Evolutionary conservation across 2,888 invertebrate genomes (phyloP).

Genomic region (Drepanosiphum platanoidis): DNA sequence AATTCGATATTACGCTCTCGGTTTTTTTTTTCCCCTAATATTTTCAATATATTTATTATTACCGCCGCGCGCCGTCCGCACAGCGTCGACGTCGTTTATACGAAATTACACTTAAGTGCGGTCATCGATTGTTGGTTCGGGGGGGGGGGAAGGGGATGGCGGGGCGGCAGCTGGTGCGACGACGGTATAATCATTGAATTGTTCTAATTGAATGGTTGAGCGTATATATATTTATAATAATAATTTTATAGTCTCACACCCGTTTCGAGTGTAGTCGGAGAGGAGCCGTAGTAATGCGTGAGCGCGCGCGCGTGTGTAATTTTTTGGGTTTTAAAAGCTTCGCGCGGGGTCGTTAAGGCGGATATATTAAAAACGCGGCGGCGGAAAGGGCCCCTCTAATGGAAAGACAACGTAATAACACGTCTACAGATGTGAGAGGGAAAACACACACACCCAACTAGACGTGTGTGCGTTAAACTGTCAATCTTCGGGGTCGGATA

Average conservation of each 20-base stretch:
- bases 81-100: conserved; percentile 29
- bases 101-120: conserved; percentile 60
- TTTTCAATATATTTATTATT: conserved; percentile 31
- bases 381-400: conserved; percentile 21
- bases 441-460: conserved; percentile 22
- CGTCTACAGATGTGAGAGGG: conserved; percentile 39
- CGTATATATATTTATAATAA: conserved; percentile 3
- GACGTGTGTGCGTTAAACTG: conserved; percentile 50
- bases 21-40: neutral
- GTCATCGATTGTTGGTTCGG: conserved; percentile 29
- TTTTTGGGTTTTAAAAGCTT: conserved; percentile 53
- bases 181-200: conserved; percentile 45
- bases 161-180: conserved; percentile 22
- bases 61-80: neutral
- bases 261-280: conserved; percentile 17
- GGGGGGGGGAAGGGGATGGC: neutral
- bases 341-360: conserved; percentile 42
- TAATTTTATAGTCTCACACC: conserved; percentile 17
- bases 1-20: conserved; percentile 21
- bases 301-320: neutral
- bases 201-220: conserved; percentile 44
- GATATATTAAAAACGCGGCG: conserved; percentile 30
- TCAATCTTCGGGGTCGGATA: conserved; percentile 59
- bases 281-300: neutral
- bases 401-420: conserved; percentile 60